phyloP scores from a whole-genome alignment of 2,113 vertebrate species.

The Boulengerochromis microlepis region DNA sequence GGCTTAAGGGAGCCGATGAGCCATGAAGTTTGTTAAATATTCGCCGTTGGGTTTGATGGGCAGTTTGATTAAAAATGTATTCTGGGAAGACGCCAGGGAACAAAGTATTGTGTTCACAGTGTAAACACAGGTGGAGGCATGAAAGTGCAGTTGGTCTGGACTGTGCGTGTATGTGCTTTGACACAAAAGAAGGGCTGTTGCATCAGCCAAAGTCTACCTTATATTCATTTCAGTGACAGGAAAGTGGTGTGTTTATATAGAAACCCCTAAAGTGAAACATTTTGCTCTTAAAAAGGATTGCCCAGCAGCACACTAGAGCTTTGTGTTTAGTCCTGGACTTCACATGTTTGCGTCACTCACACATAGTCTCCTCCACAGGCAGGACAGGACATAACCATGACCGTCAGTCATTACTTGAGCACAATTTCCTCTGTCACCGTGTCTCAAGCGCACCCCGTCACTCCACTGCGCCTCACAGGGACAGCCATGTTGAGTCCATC shows the following conservation, averaged over 20 bases:
- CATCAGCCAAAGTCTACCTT: background rate
- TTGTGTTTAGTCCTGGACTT: slow-evolving; percentile 30
- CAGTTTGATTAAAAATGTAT: background rate
- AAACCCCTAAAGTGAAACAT: background rate
- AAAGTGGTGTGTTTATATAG: slow-evolving; percentile 27
- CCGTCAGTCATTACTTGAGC: slow-evolving; percentile 14
- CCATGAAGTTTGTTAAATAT: background rate
- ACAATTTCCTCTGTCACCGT: slow-evolving; percentile 36
- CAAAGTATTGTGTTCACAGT: background rate
- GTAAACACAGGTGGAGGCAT: slow-evolving; percentile 29
- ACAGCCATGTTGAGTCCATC: background rate
- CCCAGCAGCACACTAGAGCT: background rate
- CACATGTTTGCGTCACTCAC: background rate
- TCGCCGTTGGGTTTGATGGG: background rate
- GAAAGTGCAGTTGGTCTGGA: background rate
- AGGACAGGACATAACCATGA: background rate
- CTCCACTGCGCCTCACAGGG: background rate
- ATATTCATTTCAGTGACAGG: slow-evolving; percentile 10
- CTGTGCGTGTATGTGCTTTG: slow-evolving; percentile 15
- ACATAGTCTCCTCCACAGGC: background rate
- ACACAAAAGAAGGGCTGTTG: slow-evolving; percentile 25
- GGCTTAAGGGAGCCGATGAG: background rate
- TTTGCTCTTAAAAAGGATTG: background rate
- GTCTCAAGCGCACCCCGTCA: background rate
- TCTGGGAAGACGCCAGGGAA: background rate